Evolutionary conservation across 2,888 invertebrate genomes (phyloP).

Genomic region (Nymphalis c-album): DNA sequence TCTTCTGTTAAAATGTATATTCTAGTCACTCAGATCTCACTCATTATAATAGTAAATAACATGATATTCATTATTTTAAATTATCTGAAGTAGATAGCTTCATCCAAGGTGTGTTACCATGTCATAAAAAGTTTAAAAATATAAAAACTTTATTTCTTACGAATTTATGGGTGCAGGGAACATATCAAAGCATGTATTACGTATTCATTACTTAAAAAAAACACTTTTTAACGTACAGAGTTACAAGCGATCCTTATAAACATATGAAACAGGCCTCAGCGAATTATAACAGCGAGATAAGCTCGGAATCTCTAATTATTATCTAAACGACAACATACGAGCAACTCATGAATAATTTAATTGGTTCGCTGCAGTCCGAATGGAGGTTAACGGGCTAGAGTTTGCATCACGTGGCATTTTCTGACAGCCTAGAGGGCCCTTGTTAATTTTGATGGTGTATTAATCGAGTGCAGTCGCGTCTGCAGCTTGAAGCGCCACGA

Average conservation of each 20-base stretch:
- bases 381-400: slow-evolving; percentile 30
- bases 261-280: slow-evolving; percentile 18
- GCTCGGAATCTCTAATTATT: slow-evolving; percentile 49
- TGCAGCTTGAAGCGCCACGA: not conserved
- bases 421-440: slow-evolving; percentile 31
- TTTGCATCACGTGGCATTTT: slow-evolving; percentile 32
- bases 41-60: no score
- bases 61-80: no score
- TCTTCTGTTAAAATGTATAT: no score
- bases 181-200: no score
- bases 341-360: slow-evolving; percentile 72
- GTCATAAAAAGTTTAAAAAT: no score
- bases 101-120: no score
- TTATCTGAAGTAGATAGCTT: no score
- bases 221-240: not conserved
- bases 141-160: no score
- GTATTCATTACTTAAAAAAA: no score
- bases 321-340: slow-evolving; percentile 49
- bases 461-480: not conserved
- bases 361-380: slow-evolving; percentile 48
- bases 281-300: slow-evolving; percentile 45
- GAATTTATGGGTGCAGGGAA: no score
- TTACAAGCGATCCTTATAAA: slow-evolving; percentile 3
- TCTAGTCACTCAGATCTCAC: no score
- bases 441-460: slow-evolving; percentile 25